Base-by-base conservation (phyloP, 1,140 invertebrate species). In the Branchinecta lynchi region DNA sequence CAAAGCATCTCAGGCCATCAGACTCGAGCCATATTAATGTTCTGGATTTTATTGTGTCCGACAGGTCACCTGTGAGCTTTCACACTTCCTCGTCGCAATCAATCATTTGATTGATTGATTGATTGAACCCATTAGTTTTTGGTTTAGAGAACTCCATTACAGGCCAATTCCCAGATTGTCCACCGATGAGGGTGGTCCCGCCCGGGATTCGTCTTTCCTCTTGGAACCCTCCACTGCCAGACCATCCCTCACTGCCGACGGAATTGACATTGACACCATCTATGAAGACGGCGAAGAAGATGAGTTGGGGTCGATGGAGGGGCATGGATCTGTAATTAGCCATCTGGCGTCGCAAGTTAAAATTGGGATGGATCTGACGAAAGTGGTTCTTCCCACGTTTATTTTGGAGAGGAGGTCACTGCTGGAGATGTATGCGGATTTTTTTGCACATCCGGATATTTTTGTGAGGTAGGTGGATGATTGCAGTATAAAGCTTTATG, bases 291-390 rank as follows among this genome's bases (percentile, higher is more conserved):
- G 89, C 72, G 88, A 89, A 74, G 90, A 93, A 77, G 85, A 85
- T 74, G 90, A 92, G 76, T 80, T 84, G 72, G 82, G 80, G n/a
- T 90, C 89, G 17, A 88, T 97, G 85, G 93, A 96, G 79, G 87
- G 86, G 72, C 93, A 97, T 79, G 93, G 94, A 67, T 96, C 91
- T 66, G 91, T 98, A 72, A 90, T 98, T 73, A 89, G 89, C 67
- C 93, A 96, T 79, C 81, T 98, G 15, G 80, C 98, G 68, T 96
- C 93, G 43, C 93, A 96, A 84, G 92, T 96, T 69, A 89, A 96
- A 79, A 96, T 98, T 76, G 95, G 95, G 66, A 98, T 98, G 95
- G 95, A 98, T 80, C 84, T 98, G 74, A 98, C 95, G 3, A 98
- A 96, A 84, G 93, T 98, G 70, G 92, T 92, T 45, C 79, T 98